Conservation (phyloP, 2,113 vertebrate species). For the Megaleporinus macrocephalus region DNA sequence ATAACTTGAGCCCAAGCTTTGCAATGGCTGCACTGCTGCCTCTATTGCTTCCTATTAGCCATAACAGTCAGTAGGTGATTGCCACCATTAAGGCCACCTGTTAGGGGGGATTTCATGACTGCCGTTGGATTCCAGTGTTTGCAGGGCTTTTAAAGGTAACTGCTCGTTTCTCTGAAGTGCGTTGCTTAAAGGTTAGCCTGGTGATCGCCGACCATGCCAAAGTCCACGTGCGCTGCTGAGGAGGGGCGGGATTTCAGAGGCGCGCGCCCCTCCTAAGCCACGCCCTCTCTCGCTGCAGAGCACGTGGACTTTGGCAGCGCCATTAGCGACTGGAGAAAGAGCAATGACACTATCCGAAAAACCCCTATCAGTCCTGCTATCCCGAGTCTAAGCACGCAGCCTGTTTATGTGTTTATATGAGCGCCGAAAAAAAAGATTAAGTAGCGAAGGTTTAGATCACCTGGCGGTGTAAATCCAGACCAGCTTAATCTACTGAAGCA, state of each 20-base stretch:
- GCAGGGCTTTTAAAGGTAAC: neutral
- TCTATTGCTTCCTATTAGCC: neutral
- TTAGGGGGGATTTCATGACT: neutral
- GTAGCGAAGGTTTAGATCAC: conserved; percentile 45
- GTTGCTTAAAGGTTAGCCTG: neutral
- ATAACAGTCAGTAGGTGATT: neutral
- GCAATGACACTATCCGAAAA: neutral
- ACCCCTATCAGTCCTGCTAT: neutral
- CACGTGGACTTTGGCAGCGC: conserved; percentile 65
- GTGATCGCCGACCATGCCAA: conserved; percentile 66
- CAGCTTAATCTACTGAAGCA: conserved; percentile 61
- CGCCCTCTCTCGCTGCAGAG: conserved; percentile 59
- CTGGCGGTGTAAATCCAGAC: conserved; percentile 58
- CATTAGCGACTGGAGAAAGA: conserved; percentile 9
- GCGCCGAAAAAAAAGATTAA: neutral
- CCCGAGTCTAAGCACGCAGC: neutral
- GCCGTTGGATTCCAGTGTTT: neutral
- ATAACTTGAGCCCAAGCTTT: neutral
- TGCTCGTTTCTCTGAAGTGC: conserved; percentile 15
- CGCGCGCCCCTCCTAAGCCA: conserved; percentile 45
- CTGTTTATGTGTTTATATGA: neutral
- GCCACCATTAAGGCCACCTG: neutral
- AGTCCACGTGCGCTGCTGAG: conserved; percentile 74
- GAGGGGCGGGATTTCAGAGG: conserved; percentile 65
- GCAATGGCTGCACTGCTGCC: neutral